phyloP scores from a whole-genome alignment of 2,113 vertebrate genomes.

The Hydrolagus affinis region DNA sequence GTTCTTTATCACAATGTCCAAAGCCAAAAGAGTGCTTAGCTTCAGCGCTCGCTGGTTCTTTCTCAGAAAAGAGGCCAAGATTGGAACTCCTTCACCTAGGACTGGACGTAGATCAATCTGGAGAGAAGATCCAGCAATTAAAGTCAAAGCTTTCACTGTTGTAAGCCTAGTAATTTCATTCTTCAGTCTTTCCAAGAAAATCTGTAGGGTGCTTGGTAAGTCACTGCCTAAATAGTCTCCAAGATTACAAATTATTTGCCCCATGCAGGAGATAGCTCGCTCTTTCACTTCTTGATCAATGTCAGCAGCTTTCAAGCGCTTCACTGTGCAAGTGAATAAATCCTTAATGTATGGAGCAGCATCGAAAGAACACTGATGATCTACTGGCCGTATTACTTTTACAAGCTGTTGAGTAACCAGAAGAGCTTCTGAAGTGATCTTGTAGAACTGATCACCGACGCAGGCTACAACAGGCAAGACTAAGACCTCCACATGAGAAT shows the following conservation, averaged over 20 bases:
- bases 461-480: constrained; percentile 92
- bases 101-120: constrained; percentile 89
- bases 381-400: constrained; percentile 90
- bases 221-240: constrained; percentile 87
- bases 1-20: constrained; percentile 93
- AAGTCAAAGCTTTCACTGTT: constrained; percentile 85
- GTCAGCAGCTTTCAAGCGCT: constrained; percentile 89
- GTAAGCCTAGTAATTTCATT: constrained; percentile 95
- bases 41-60: constrained; percentile 96
- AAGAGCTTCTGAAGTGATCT: constrained; percentile 96
- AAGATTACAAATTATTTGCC: constrained; percentile 95
- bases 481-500: constrained; percentile 86
- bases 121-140: constrained; percentile 88
- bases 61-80: constrained; percentile 91
- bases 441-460: constrained; percentile 96
- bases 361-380: constrained; percentile 81
- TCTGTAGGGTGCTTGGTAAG: constrained; percentile 83
- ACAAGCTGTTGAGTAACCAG: constrained; percentile 95
- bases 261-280: constrained; percentile 96
- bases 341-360: constrained; percentile 89
- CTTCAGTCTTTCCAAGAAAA: constrained; percentile 92
- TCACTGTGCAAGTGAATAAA: constrained; percentile 90
- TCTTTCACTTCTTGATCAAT: constrained; percentile 98
- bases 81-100: constrained; percentile 87
- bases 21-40: constrained; percentile 83